Conservation (phyloP, 1,140 invertebrate genomes). For the Drosophila neocordata region DNA sequence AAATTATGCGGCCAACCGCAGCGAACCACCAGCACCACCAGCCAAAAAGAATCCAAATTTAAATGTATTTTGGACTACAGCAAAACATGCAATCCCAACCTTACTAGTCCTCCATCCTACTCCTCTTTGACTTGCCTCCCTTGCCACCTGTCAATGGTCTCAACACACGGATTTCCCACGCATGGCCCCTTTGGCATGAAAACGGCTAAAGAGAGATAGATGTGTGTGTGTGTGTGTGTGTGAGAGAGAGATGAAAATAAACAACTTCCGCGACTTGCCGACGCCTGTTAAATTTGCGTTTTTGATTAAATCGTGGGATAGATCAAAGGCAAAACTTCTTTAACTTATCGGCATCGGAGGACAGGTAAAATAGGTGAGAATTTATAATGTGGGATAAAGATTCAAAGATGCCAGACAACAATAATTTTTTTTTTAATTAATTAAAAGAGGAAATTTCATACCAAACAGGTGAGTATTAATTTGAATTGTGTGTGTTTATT, state of each 20-base stretch:
- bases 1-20: constrained; percentile 78
- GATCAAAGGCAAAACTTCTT: constrained; percentile 40
- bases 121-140: not conserved
- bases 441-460: not conserved
- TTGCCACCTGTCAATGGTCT: constrained; percentile 32
- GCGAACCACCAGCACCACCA: constrained; percentile 20
- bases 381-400: constrained; percentile 47
- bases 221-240: not conserved
- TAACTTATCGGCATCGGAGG: constrained; percentile 41
- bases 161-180: constrained; percentile 67
- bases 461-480: not conserved
- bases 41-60: constrained; percentile 10
- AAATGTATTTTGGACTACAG: constrained; percentile 8
- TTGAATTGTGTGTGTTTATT: not conserved
- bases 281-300: constrained; percentile 65
- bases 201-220: constrained; percentile 26
- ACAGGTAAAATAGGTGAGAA: constrained; percentile 32
- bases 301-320: constrained; percentile 81
- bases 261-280: constrained; percentile 60
- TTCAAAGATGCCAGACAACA: constrained; percentile 13
- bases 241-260: constrained; percentile 21
- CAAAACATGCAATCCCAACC: constrained; percentile 52
- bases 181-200: constrained; percentile 57
- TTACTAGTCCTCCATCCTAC: too few relatives aligned
- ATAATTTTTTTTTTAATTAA: constrained; percentile 23